Base-by-base conservation (phyloP, 2,888 invertebrate genomes). In the Drosophila nr. perissopoda region DNA sequence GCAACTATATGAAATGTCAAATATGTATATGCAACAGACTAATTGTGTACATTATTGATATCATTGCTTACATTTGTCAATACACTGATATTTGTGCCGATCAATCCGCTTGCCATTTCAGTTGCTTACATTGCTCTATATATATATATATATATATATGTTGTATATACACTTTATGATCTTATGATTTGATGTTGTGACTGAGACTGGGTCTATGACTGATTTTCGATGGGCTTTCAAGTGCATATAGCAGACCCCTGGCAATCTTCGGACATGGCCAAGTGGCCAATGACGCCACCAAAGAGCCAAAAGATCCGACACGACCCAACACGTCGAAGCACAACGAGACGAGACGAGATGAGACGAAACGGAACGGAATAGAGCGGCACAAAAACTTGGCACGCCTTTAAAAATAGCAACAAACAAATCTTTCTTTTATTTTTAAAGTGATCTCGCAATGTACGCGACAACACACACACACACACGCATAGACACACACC, bases 361-460 rank as follows among this genome's bases (percentile, higher is more conserved):
- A 52, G 21, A 33, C 21, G 33, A 25, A 66, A 69, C 68, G 59
- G 25, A 70, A 51, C 69, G 59, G 25, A 61, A 70, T 65, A 54
- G 56, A 67, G 69, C 71, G 82, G 73, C 66, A 88, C 70, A 60
- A 79, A 88, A 86, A 80, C 87, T 89, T 89, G 84, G 87, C 87
- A 78, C 81, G 81, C 77, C 84, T 89, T 78, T 89, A 87, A 77
- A 87, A 90, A 87, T 87, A 87, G 87, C 85, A 82, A 70, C 89
- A 87, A 87, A 87, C 87, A 90, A 87, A 89, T 90, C 76, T 76
- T 60, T 90, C 78, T 86, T 74, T 89, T 90, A 90, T 87, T 89
- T 87, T 90, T 90, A 87, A 89, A 86, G 87, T 83, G 82, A 83
- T 89, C 84, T 81, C 81, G 77, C 76, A 83, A 80, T 71, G 73